Base-by-base conservation (phyloP, 2,797 vertebrate genomes). In the Pristis pectinata region DNA sequence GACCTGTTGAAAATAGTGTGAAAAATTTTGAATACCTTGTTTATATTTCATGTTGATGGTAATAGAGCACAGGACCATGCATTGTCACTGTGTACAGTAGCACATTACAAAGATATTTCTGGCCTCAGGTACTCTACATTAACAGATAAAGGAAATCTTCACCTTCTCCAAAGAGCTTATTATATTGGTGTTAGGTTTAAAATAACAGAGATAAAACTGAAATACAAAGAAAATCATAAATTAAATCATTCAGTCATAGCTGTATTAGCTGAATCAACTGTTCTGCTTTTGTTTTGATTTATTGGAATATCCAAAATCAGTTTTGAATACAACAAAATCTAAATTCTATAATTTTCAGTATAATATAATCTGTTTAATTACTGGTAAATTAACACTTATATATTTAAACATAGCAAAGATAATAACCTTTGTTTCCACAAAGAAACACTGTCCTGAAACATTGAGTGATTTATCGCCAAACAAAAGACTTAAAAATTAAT, bases 1-100 rank as follows among this genome's bases (percentile, higher is more conserved):
- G 95, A 98, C 98, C 99, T 99, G 95, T 3, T 95, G 94, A 79
- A 94, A 94, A 56, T 74, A 94, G 61, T 49, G 64, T 76, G 67
- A 76, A 53, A 76, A 76, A 17, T 37, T 74, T 27, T 76, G 41
- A 76, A 76, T 53, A 94, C 7, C 87, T 67, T 82, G 17, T 91
- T 64, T 30, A 64, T 9, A 64, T 64, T 15, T 0, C 61, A 64
- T 64, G 11, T 30, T 13, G 5, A 17, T 34, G 3, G 53, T 56
- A 87, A 87, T 37, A 67, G 9, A 67, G 6, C 34, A 37, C 4
- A 64, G 61, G 2, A 61, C 13, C 37, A n/a, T 34, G 7, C 37
- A 89, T 15, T 89, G 56, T 87, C 83, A 91, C n/a, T 4, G 19
- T 67, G n/a, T 0, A 67, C 37, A 0, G n/a, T 10, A 22, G 27